Evolutionary conservation across 2,113 vertebrate species (phyloP).

Genomic region (Sorex araneus): DNA sequence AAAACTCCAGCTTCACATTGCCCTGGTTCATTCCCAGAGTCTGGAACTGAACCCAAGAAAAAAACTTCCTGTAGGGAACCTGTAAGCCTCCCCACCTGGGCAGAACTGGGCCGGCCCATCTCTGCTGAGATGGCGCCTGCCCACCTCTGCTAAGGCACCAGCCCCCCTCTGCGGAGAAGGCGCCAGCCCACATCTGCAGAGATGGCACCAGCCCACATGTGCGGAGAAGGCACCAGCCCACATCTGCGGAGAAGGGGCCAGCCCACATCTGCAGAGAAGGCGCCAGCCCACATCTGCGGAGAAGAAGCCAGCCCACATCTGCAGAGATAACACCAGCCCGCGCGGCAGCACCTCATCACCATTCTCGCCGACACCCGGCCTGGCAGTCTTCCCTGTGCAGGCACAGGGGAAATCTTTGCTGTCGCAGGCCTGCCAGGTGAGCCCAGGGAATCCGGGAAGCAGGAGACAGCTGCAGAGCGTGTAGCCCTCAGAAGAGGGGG

Average conservation of each 20-base stretch:
- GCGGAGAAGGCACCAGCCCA: too few species aligned
- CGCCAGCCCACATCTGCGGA: not conserved
- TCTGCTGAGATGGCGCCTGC: too few species aligned
- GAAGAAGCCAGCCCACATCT: not conserved
- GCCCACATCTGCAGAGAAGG: too few species aligned
- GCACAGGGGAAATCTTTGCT: slow-evolving; percentile 42
- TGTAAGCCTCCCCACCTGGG: not conserved
- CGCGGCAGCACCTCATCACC: not conserved
- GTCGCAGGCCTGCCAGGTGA: slow-evolving; percentile 61
- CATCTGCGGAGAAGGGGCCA: too few species aligned
- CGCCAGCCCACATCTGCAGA: too few species aligned
- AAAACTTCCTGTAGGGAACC: slow-evolving; percentile 16
- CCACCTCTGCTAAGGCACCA: too few species aligned
- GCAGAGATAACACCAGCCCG: not conserved
- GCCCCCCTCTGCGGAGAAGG: too few species aligned
- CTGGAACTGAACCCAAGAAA: not conserved
- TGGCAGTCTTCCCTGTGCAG: slow-evolving; percentile 9
- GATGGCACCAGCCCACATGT: not conserved
- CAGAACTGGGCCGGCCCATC: not conserved
- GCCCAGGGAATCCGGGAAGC: not conserved
- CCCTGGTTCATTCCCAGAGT: not conserved
- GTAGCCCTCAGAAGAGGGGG: not conserved
- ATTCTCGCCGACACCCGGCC: slow-evolving; percentile 25
- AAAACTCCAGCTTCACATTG: not conserved
- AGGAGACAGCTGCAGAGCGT: slow-evolving; percentile 27